A percentile compares a stretch with the other conserved stretches of the same genome.
Conservation (phyloP, 1,140 invertebrate genomes). For the Tetragonula clypearis region DNA sequence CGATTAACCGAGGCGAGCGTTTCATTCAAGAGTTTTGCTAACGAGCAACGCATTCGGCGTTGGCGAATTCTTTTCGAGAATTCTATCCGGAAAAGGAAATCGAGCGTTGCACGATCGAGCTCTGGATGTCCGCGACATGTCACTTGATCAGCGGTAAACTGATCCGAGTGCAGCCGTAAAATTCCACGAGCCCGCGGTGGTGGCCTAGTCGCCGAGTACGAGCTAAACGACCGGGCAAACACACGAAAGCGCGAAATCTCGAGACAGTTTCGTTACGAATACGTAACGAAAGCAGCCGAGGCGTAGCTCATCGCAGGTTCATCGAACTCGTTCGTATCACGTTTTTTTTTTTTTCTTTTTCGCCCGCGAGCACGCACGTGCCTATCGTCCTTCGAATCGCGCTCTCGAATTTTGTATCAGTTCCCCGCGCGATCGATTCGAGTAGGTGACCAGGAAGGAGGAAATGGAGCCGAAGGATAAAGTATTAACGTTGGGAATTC, state of each 20-base stretch:
- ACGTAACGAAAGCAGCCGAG: neutral
- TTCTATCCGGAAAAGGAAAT: neutral
- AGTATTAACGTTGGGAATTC: neutral
- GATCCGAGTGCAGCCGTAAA: slow-evolving; percentile 32
- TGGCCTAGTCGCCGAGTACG: slow-evolving; percentile 11
- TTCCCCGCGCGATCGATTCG: neutral
- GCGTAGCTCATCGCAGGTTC: slow-evolving; percentile 28
- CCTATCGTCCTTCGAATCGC: slow-evolving; percentile 19
- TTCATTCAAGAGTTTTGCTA: neutral
- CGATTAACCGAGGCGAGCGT: neutral
- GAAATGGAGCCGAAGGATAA: neutral
- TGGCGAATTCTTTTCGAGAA: neutral
- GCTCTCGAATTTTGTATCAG: neutral
- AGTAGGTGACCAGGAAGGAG: neutral
- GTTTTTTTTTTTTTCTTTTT: slow-evolving; percentile 34
- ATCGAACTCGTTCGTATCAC: slow-evolving; percentile 45
- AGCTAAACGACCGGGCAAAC: neutral
- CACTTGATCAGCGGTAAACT: slow-evolving; percentile 59
- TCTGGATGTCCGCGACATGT: neutral
- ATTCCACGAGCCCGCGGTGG: slow-evolving; percentile 5
- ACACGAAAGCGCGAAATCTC: neutral
- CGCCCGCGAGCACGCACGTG: slow-evolving; percentile 27
- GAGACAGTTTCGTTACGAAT: slow-evolving; percentile 8
- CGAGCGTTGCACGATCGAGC: neutral
- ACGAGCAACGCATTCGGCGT: neutral